Conservation (phyloP, 2,113 vertebrate genomes). For the Meles meles region DNA sequence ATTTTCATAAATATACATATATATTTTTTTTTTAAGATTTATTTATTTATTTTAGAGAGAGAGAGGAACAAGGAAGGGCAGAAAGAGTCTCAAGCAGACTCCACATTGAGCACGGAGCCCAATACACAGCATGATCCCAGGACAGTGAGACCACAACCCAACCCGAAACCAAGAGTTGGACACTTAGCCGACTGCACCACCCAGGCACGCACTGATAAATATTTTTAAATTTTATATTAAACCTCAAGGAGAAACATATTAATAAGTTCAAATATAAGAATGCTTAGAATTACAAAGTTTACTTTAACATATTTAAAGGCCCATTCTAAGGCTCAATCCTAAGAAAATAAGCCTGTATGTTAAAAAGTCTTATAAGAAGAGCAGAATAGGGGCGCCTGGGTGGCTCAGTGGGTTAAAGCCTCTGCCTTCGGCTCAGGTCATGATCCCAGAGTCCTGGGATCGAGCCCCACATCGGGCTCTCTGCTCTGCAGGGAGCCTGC, state of each 20-base stretch:
- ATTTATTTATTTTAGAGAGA: not conserved
- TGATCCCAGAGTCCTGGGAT: no score
- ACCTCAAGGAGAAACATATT: constrained; percentile 24
- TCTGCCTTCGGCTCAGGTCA: no score
- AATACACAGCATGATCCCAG: not conserved
- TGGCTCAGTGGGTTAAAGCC: no score
- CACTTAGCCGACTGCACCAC: not conserved
- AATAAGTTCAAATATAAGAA: constrained; percentile 36
- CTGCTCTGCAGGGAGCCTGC: no score
- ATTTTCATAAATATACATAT: not conserved
- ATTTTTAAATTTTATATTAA: constrained; percentile 1
- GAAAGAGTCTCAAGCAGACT: not conserved
- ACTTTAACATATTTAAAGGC: not conserved
- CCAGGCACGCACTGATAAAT: not conserved
- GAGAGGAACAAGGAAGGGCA: not conserved
- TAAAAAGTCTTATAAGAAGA: not conserved
- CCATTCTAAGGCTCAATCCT: not conserved
- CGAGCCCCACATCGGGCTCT: no score
- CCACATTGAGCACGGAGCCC: not conserved
- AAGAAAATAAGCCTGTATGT: not conserved
- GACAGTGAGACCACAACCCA: not conserved
- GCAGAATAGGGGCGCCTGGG: no score
- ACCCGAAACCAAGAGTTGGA: not conserved
- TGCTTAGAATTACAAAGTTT: not conserved
- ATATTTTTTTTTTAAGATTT: not conserved